These are phyloP conservation scores for Lichenostomus cassidix DNA, from an alignment of 2,113 vertebrate species.

Conservation along the genomic window DNA sequence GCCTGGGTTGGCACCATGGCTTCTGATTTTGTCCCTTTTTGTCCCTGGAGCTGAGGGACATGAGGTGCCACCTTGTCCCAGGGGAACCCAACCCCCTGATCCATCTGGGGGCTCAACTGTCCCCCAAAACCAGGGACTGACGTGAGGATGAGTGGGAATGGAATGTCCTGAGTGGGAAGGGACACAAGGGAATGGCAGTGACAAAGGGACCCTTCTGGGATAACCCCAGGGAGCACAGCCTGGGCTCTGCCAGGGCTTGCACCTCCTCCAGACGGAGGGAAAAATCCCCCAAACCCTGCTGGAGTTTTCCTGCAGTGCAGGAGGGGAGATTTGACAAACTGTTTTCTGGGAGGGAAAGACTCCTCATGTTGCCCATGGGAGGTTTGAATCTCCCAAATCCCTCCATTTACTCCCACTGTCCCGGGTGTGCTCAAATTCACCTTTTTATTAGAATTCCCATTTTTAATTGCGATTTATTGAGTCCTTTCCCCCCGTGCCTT, in stretches of 20 bases:
- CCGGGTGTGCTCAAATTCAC: fast-evolving
- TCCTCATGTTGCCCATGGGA: fast-evolving
- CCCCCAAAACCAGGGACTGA: fast-evolving
- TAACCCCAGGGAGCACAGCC: fast-evolving
- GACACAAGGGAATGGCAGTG: fast-evolving
- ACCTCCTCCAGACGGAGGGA: fast-evolving
- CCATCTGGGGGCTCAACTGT: not conserved
- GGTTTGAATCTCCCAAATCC: not conserved
- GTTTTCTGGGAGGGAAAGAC: not conserved
- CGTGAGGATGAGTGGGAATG: fast-evolving
- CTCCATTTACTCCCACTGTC: fast-evolving
- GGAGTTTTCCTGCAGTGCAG: not conserved
- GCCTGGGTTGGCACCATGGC: not conserved
- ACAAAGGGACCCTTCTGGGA: not conserved
- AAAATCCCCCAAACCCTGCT: not conserved
- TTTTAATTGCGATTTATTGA: fast-evolving
- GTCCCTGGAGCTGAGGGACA: not conserved
- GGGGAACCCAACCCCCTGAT: too few species aligned
- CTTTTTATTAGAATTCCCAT: not conserved
- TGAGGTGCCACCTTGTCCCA: not conserved
- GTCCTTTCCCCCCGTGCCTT: not conserved
- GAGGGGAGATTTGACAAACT: not conserved
- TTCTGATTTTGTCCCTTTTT: fast-evolving
- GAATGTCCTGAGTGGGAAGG: not conserved
- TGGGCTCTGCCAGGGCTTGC: not conserved